phyloP scores from a whole-genome alignment of 2,113 vertebrate genomes.

The Ochotona princeps region DNA sequence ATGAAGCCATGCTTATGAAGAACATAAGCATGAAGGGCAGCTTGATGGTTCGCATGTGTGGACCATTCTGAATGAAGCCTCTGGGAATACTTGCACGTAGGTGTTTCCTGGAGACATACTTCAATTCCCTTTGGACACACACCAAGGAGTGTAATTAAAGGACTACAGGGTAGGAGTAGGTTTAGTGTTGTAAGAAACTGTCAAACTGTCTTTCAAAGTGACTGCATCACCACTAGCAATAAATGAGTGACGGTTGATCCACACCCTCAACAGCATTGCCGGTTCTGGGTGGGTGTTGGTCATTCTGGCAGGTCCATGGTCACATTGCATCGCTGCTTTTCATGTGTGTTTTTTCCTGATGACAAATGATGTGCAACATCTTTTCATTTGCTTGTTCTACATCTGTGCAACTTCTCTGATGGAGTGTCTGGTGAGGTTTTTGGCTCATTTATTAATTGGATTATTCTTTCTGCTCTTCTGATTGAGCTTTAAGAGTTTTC shows the following conservation, averaged over 20 bases:
- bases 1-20: neutral
- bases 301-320: neutral
- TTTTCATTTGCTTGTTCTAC: neutral
- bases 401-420: neutral
- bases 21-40: neutral
- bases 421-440: neutral
- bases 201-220: neutral
- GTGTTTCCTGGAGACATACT: neutral
- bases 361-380: neutral
- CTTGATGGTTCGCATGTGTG: neutral
- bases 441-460: neutral
- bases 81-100: neutral
- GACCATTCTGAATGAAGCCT: neutral
- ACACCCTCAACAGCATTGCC: neutral
- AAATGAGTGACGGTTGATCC: neutral
- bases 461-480: neutral
- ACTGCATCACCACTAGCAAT: neutral
- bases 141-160: neutral
- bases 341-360: neutral
- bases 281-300: neutral
- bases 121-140: neutral
- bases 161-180: neutral
- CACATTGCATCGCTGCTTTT: neutral
- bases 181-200: neutral
- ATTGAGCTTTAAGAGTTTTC: neutral